Evolutionary conservation across 1,140 invertebrate species (phyloP).

Genomic region (Trinorchestia longiramus): DNA sequence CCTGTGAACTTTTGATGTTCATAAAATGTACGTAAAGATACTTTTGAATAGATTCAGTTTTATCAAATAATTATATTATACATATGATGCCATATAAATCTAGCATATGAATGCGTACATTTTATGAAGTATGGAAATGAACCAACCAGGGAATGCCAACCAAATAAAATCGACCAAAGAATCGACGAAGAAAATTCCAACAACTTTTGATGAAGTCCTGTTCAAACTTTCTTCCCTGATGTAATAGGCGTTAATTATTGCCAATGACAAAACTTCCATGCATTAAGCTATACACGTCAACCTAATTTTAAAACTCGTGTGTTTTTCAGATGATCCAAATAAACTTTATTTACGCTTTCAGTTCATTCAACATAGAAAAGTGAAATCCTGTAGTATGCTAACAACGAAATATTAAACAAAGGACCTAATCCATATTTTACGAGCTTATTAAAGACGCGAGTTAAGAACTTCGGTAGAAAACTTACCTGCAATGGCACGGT

Average conservation of each 20-base stretch:
- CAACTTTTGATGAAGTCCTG: not conserved
- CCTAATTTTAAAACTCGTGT: not conserved
- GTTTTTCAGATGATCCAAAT: not conserved
- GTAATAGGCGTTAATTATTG: not conserved
- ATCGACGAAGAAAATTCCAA: not conserved
- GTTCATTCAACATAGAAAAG: not conserved
- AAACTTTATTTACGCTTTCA: not conserved
- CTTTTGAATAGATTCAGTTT: too few relatives aligned
- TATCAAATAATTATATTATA: too few relatives aligned
- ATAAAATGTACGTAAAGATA: too few relatives aligned
- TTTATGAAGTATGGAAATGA: too few relatives aligned
- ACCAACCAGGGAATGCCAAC: not conserved
- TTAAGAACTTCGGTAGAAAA: not conserved
- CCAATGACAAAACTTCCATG: not conserved
- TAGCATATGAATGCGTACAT: too few relatives aligned
- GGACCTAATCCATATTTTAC: not conserved
- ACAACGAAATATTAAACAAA: not conserved
- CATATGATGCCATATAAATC: too few relatives aligned
- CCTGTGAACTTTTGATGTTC: too few relatives aligned
- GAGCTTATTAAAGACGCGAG: not conserved
- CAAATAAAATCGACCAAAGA: not conserved
- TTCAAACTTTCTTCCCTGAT: not conserved
- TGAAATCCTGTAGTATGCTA: not conserved
- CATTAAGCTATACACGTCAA: not conserved
- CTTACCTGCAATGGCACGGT: constrained; percentile 75